Percentiles rank a stretch among this genome's conserved stretches.
Evolutionary conservation across 92 coral and sea anemone species (phyloP).

Genomic region (Paragorgia papillata): DNA sequence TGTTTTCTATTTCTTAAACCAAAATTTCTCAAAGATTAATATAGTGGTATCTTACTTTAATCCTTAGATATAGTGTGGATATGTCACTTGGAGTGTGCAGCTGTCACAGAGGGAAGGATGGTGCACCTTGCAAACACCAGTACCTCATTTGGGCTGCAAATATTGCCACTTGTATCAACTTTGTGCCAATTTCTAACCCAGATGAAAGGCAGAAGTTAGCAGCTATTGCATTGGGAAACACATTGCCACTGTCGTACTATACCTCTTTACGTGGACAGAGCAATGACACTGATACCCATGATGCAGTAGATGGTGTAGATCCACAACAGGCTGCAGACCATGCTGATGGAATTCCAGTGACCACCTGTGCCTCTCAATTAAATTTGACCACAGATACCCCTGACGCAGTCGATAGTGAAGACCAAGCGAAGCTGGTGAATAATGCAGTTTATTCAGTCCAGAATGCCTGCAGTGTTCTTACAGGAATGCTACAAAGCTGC

Average conservation of each 20-base stretch:
- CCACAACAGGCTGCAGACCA: too few species aligned
- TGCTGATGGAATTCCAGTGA: slow-evolving; percentile 32
- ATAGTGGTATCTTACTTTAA: background rate
- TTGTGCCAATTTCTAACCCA: slow-evolving; percentile 59
- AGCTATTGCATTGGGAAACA: slow-evolving; percentile 55
- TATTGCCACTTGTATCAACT: slow-evolving; percentile 58
- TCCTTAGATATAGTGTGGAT: slow-evolving; percentile 57
- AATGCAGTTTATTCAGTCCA: slow-evolving; percentile 44
- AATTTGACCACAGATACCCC: slow-evolving; percentile 36
- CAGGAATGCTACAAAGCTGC: slow-evolving; percentile 56
- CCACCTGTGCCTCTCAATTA: too few species aligned
- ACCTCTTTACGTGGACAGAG: slow-evolving; percentile 28
- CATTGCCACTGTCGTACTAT: slow-evolving; percentile 57
- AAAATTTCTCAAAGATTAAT: too few species aligned
- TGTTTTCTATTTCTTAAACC: too few species aligned
- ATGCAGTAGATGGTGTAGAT: background rate
- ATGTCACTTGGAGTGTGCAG: slow-evolving; percentile 66
- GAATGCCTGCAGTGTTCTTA: slow-evolving; percentile 52
- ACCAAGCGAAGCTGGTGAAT: too few species aligned
- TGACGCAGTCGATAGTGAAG: slow-evolving; percentile 41
- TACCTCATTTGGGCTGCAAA: slow-evolving; percentile 63
- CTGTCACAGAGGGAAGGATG: slow-evolving; percentile 61
- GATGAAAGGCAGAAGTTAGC: slow-evolving; percentile 57
- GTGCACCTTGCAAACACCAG: slow-evolving; percentile 62
- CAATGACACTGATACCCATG: slow-evolving; percentile 10